Percentiles rank a stretch among this genome's conserved stretches.
These are phyloP conservation scores for Poecile montanus DNA, from an alignment of 2,797 vertebrate species.

Conservation along the genomic window DNA sequence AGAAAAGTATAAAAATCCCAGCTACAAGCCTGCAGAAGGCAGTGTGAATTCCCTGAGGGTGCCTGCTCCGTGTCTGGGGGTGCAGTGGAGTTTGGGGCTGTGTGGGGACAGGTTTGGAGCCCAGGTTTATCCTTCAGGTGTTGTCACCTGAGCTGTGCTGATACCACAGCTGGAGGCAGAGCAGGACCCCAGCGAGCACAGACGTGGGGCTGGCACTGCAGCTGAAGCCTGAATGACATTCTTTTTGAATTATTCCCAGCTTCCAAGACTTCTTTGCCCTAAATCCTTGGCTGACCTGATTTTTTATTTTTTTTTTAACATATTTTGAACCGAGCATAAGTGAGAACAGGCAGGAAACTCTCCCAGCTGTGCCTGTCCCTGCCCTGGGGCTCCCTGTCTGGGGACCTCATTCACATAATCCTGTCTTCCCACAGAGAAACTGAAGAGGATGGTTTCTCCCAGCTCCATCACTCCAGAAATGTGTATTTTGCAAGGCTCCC, in stretches of 20 bases:
- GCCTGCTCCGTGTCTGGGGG: not conserved
- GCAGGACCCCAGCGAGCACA: not conserved
- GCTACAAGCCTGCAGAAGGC: accelerated
- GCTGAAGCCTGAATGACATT: not conserved
- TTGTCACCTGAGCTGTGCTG: accelerated
- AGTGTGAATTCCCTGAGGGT: not conserved
- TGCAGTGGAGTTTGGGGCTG: not conserved
- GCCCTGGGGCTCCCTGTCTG: not conserved
- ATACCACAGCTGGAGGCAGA: not conserved
- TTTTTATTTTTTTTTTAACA: not conserved
- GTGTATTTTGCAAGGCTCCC: not conserved
- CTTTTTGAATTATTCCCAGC: not conserved
- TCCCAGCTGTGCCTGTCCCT: not conserved
- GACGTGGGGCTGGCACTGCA: not conserved
- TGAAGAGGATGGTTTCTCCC: slow-evolving; percentile 1
- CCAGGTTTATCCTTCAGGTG: not conserved
- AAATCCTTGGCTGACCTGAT: not conserved
- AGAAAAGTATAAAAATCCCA: not conserved
- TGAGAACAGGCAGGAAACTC: not conserved
- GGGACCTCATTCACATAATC: not conserved
- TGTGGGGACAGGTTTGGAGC: not conserved
- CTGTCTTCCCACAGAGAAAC: not conserved
- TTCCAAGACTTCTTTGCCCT: not conserved
- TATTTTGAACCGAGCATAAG: not conserved
- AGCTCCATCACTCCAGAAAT: not conserved